Conservation (phyloP, 2,113 vertebrate genomes). For the Ivindomyrus marchei region DNA sequence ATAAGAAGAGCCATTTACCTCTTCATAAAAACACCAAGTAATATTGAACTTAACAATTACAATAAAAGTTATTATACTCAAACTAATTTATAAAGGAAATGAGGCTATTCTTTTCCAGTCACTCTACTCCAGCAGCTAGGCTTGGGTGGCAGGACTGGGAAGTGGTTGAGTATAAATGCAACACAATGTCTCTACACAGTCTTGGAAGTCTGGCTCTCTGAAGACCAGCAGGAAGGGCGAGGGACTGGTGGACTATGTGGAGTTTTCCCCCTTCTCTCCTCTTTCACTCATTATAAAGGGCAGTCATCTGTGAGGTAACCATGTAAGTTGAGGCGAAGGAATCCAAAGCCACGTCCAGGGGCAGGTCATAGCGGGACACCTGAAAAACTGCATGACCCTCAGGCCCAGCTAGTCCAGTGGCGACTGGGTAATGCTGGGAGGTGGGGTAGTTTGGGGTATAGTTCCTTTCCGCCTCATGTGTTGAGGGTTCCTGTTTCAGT, state of each 20-base stretch:
- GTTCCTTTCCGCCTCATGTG: constrained; percentile 75
- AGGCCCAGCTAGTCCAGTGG: constrained; percentile 57
- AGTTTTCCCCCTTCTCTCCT: neutral
- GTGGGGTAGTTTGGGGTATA: constrained; percentile 61
- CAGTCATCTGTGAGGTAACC: constrained; percentile 68
- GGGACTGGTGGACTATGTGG: neutral
- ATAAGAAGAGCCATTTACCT: neutral
- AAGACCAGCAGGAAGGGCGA: constrained; percentile 29
- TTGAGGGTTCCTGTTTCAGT: constrained; percentile 85
- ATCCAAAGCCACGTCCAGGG: constrained; percentile 82
- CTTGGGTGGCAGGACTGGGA: constrained; percentile 34
- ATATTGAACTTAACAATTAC: neutral
- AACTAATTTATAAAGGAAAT: constrained; percentile 62
- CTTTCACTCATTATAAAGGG: constrained; percentile 76
- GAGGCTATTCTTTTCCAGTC: constrained; percentile 37
- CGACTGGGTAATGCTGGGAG: constrained; percentile 58
- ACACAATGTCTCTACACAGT: constrained; percentile 34
- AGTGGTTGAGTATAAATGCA: constrained; percentile 39
- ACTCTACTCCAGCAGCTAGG: constrained; percentile 47
- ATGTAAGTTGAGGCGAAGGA: constrained; percentile 67
- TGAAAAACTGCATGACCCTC: constrained; percentile 76
- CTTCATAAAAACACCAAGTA: neutral
- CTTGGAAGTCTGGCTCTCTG: neutral
- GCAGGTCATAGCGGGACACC: constrained; percentile 73
- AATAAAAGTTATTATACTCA: neutral